A percentile compares a stretch with the other conserved stretches of the same genome.
These are phyloP conservation scores for Pollachius pollachius DNA, from an alignment of 2,113 vertebrate genomes.

Conservation along the genomic window DNA sequence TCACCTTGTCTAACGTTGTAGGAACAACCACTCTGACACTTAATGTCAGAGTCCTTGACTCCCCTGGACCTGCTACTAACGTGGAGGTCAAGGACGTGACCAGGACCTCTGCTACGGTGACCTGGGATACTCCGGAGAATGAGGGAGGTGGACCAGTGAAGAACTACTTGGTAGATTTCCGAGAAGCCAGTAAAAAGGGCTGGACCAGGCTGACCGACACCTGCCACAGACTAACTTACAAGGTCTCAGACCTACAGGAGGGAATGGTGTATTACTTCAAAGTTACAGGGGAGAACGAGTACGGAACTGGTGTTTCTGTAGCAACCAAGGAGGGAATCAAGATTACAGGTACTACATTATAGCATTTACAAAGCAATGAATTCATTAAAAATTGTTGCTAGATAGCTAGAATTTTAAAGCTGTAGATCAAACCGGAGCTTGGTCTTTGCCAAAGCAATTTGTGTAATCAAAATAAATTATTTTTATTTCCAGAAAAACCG, in stretches of 20 bases:
- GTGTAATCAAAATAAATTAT: conserved; percentile 6
- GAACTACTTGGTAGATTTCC: conserved; percentile 92
- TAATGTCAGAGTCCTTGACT: conserved; percentile 92
- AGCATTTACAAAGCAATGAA: neutral
- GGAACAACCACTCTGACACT: conserved; percentile 86
- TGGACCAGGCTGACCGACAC: conserved; percentile 92
- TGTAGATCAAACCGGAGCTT: too few relatives aligned
- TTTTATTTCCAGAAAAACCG: conserved; percentile 87
- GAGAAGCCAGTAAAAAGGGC: conserved; percentile 95
- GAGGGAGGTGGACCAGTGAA: conserved; percentile 95
- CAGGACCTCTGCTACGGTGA: conserved; percentile 85
- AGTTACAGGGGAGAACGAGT: conserved; percentile 94
- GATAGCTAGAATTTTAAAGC: too few relatives aligned
- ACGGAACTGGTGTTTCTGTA: conserved; percentile 83
- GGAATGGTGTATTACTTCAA: conserved; percentile 93
- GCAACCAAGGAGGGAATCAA: conserved; percentile 93
- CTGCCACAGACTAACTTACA: conserved; percentile 91
- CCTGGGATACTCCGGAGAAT: conserved; percentile 96
- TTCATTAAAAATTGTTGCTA: too few relatives aligned
- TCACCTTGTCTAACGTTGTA: conserved; percentile 87
- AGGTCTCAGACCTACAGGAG: conserved; percentile 86
- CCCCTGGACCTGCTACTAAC: conserved; percentile 86
- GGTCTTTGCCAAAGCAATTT: neutral
- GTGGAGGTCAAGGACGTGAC: conserved; percentile 86
- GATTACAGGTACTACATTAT: conserved; percentile 83